Conservation (phyloP, 2,113 vertebrate species). For the Plecotus auritus region DNA sequence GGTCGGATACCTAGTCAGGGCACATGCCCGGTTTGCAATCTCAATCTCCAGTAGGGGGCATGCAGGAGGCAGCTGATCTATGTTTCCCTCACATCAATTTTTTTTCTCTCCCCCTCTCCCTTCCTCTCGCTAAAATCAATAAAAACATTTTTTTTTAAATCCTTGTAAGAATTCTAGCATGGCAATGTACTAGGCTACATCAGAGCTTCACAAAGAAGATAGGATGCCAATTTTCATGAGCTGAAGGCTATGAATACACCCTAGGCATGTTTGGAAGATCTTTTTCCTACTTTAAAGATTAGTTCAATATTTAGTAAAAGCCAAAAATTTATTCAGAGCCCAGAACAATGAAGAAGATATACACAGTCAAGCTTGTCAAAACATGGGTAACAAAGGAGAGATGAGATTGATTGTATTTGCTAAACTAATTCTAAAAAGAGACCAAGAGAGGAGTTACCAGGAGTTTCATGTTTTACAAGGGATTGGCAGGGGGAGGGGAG, state of each 20-base stretch:
- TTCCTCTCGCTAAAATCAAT: too few relatives aligned
- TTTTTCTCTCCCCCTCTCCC: too few relatives aligned
- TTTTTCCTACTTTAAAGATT: not conserved
- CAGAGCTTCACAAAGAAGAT: not conserved
- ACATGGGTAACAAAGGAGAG: not conserved
- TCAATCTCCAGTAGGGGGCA: too few relatives aligned
- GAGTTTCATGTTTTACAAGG: not conserved
- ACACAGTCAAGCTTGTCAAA: slow-evolving; percentile 31
- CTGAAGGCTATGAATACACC: not conserved
- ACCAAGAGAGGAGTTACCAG: not conserved
- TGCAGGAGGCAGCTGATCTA: too few relatives aligned
- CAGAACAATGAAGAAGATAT: slow-evolving; percentile 8
- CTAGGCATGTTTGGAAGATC: not conserved
- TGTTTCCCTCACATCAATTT: too few relatives aligned
- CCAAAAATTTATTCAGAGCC: slow-evolving; percentile 36
- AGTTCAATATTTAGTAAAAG: slow-evolving; percentile 42
- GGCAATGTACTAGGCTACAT: not conserved
- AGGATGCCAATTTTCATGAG: not conserved
- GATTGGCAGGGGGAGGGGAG: accelerated
- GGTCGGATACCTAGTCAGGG: too few relatives aligned
- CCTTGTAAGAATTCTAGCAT: not conserved
- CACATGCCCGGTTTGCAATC: too few relatives aligned
- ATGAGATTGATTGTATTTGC: not conserved
- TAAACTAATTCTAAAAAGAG: slow-evolving; percentile 16
- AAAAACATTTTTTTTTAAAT: too few relatives aligned